phyloP scores from a whole-genome alignment of 2,888 invertebrate species.

The Sympetrum striolatum region DNA sequence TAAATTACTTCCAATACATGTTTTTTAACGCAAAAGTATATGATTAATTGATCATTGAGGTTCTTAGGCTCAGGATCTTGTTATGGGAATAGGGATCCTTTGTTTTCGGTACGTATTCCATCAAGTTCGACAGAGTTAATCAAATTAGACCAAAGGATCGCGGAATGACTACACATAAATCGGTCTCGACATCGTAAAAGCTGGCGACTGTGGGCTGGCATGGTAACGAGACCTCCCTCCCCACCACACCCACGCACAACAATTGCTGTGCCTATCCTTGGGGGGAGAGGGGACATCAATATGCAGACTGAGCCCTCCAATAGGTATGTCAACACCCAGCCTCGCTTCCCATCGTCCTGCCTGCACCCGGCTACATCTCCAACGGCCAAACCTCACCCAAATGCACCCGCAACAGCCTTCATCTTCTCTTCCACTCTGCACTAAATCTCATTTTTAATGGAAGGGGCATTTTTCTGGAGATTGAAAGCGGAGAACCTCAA shows the following conservation, averaged over 20 bases:
- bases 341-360: not conserved
- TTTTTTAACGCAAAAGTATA: too few relatives aligned
- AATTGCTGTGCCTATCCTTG: not conserved
- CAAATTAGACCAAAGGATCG: not conserved
- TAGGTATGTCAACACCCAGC: conserved; percentile 36
- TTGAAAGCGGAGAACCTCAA: too few relatives aligned
- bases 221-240: not conserved
- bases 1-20: too few relatives aligned
- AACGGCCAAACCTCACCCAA: not conserved
- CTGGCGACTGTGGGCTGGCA: not conserved
- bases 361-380: not conserved
- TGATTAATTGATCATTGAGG: too few relatives aligned
- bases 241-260: not conserved
- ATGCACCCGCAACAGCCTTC: not conserved
- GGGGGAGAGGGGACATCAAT: not conserved
- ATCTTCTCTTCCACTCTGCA: not conserved
- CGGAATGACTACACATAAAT: not conserved
- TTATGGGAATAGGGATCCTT: too few relatives aligned
- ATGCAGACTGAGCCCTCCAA: conserved; percentile 28
- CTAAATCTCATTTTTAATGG: too few relatives aligned
- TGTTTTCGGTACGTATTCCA: not conserved
- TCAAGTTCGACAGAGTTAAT: not conserved
- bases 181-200: not conserved
- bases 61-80: too few relatives aligned
- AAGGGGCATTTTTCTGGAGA: too few relatives aligned